Evolutionary conservation across 2,888 invertebrate species (phyloP).

Genomic region (Ornithoptera priamus): DNA sequence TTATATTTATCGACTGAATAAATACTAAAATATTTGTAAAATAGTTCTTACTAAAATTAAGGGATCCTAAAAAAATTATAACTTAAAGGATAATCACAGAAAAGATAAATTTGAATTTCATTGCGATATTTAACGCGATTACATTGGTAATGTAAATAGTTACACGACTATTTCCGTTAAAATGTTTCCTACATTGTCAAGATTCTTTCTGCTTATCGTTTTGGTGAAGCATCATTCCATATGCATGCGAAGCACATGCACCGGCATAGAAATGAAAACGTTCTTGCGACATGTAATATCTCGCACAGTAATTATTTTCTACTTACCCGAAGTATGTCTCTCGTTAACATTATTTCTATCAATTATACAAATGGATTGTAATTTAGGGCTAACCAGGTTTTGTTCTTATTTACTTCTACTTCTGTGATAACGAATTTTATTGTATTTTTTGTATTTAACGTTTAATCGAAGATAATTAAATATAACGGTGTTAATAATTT

Average conservation of each 20-base stretch:
- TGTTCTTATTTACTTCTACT: not conserved
- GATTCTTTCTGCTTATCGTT: conserved; percentile 4
- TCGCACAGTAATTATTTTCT: conserved; percentile 16
- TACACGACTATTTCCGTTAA: not conserved
- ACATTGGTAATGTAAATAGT: not conserved
- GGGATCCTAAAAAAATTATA: too few relatives aligned
- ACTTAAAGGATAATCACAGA: too few relatives aligned
- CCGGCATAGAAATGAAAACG: conserved; percentile 14
- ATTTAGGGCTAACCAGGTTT: not conserved
- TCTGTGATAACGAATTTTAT: not conserved
- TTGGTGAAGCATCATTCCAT: conserved; percentile 19
- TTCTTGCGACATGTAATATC: conserved; percentile 11
- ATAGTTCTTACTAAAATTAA: too few relatives aligned
- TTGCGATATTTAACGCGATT: not conserved
- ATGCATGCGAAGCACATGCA: not conserved
- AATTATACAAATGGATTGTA: conserved; percentile 17
- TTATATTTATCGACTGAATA: too few relatives aligned
- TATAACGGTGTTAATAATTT: too few relatives aligned
- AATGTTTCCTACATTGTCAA: not conserved
- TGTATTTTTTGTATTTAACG: too few relatives aligned
- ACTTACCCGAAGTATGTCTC: conserved; percentile 7
- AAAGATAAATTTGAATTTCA: not conserved
- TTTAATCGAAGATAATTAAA: too few relatives aligned
- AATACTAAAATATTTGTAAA: too few relatives aligned
- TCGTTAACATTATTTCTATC: conserved; percentile 14